Conservation (phyloP, 2,888 invertebrate genomes). For the Miltochrista miniata region DNA sequence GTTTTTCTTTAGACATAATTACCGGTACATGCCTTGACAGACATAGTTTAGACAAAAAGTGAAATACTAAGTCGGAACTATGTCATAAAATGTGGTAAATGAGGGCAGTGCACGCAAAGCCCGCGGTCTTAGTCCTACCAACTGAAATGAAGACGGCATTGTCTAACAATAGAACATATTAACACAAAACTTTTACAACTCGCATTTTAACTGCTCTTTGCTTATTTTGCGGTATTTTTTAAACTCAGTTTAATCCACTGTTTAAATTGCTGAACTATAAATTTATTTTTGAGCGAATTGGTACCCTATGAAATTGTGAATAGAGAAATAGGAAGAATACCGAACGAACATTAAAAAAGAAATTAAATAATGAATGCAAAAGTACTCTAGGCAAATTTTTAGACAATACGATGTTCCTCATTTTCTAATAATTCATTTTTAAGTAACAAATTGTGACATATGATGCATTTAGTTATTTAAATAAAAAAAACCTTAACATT, state of each 20-base stretch:
- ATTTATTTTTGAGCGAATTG: too few relatives aligned
- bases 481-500: conserved; percentile 36
- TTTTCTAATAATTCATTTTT: conserved; percentile 25
- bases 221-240: conserved; percentile 32
- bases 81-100: conserved; percentile 77
- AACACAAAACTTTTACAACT: conserved; percentile 44
- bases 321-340: too few relatives aligned
- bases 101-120: conserved; percentile 68
- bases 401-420: too few relatives aligned
- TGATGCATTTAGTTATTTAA: conserved; percentile 26
- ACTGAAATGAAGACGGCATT: conserved; percentile 53
- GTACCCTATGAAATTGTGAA: too few relatives aligned
- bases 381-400: too few relatives aligned
- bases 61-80: conserved; percentile 74
- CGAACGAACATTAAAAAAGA: too few relatives aligned
- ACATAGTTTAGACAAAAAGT: conserved; percentile 78
- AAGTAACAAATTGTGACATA: conserved; percentile 38
- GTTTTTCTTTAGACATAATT: conserved; percentile 43
- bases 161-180: conserved; percentile 54
- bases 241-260: not conserved
- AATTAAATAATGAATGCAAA: too few relatives aligned
- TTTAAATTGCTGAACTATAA: too few relatives aligned
- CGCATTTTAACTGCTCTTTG: conserved; percentile 27
- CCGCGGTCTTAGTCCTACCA: conserved; percentile 32
- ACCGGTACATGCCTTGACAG: conserved; percentile 46